Evolutionary conservation across 2,888 invertebrate genomes (phyloP).

Genomic region (Augiades crinisus): DNA sequence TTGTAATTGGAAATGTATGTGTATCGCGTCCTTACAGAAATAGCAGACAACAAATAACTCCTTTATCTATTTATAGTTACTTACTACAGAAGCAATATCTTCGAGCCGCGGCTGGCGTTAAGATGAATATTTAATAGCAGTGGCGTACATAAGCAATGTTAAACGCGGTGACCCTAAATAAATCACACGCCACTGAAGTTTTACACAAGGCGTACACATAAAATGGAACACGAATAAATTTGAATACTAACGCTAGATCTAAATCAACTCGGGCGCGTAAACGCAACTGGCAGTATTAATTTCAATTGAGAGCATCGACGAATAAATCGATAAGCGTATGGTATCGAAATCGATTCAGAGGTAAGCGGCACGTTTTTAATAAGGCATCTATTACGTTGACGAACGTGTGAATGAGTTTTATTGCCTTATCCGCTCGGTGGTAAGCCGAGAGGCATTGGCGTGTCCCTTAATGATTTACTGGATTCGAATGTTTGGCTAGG

Average conservation of each 20-base stretch:
- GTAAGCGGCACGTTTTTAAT: slow-evolving; percentile 65
- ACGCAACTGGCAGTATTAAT: slow-evolving; percentile 61
- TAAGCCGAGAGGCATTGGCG: slow-evolving; percentile 59
- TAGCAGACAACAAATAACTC: neutral
- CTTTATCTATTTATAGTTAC: slow-evolving; percentile 1
- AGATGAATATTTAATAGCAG: slow-evolving; percentile 23
- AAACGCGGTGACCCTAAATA: slow-evolving; percentile 45
- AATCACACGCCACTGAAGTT: slow-evolving; percentile 57
- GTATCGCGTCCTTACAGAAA: too few relatives aligned
- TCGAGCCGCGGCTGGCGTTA: slow-evolving; percentile 6
- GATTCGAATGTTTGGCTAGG: slow-evolving; percentile 29
- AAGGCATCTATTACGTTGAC: slow-evolving; percentile 74
- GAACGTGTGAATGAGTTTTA: slow-evolving; percentile 79
- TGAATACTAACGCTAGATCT: slow-evolving; percentile 44
- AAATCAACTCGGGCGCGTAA: slow-evolving; percentile 52
- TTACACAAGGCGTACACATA: slow-evolving; percentile 51
- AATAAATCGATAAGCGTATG: slow-evolving; percentile 34
- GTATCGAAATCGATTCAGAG: slow-evolving; percentile 52
- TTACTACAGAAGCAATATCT: slow-evolving; percentile 14
- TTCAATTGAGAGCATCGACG: slow-evolving; percentile 53
- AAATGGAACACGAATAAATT: slow-evolving; percentile 66
- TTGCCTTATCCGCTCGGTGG: slow-evolving; percentile 67
- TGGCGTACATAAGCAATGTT: slow-evolving; percentile 30
- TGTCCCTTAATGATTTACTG: slow-evolving; percentile 70
- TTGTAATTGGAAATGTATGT: too few relatives aligned